A percentile compares a stretch with the other conserved stretches of the same genome.
Conservation (phyloP, 2,113 vertebrate genomes). For the Mobula birostris region DNA sequence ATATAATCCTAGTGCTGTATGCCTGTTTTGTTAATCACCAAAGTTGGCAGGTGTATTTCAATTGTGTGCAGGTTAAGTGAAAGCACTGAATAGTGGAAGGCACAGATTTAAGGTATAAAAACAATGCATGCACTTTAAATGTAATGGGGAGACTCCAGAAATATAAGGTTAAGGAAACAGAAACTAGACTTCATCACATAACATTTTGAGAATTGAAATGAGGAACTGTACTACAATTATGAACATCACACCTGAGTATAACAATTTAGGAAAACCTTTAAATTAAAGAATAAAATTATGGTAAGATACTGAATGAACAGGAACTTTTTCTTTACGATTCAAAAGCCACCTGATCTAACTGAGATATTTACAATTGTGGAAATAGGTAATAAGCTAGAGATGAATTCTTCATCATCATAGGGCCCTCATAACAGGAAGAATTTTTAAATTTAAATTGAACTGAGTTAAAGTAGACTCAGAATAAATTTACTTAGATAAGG, state of each 20-base stretch:
- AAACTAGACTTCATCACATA: not conserved
- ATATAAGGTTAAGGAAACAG: not conserved
- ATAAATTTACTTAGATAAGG: not conserved
- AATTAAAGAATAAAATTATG: not conserved
- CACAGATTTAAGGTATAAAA: not conserved
- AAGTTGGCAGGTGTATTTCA: no score
- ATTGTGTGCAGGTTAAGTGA: not conserved
- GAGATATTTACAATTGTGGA: not conserved
- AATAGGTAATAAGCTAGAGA: not conserved
- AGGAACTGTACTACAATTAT: not conserved
- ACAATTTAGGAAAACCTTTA: no score
- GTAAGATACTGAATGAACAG: not conserved
- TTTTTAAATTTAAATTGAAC: not conserved
- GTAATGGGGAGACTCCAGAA: not conserved
- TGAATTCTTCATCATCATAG: not conserved
- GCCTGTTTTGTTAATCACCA: no score
- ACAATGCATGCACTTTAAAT: not conserved
- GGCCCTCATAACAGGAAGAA: not conserved
- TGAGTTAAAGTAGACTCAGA: not conserved
- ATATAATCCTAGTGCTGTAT: no score
- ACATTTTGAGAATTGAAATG: not conserved
- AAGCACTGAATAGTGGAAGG: not conserved
- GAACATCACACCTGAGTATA: not conserved
- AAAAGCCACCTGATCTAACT: not conserved
- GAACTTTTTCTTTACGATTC: not conserved